phyloP scores from a whole-genome alignment of 2,797 vertebrate species.

The Hydrophis major region DNA sequence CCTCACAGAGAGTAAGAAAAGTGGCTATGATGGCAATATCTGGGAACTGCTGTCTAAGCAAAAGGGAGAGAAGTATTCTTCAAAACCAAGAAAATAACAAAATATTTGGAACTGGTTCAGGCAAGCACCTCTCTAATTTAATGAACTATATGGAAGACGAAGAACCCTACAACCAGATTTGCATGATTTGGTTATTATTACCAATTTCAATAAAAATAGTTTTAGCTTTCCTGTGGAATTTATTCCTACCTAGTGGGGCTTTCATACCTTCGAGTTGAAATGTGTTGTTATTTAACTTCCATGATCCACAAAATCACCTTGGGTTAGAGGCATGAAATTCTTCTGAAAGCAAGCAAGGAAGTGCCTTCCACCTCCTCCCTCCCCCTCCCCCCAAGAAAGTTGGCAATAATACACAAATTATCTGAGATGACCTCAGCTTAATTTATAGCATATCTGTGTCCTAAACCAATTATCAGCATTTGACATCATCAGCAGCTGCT shows the following conservation, averaged over 20 bases:
- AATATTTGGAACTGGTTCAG: not conserved
- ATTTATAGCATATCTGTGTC: constrained; percentile 60
- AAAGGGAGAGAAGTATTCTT: not conserved
- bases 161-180: not conserved
- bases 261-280: not conserved
- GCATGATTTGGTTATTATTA: not conserved
- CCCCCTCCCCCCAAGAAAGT: constrained; percentile 6
- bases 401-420: constrained; percentile 49
- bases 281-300: not conserved
- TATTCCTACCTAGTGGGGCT: not conserved
- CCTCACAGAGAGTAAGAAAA: not conserved
- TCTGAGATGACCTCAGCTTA: constrained; percentile 62
- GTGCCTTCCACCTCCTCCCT: not conserved
- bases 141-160: not conserved
- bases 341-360: constrained; percentile 18
- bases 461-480: constrained; percentile 69
- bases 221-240: not conserved
- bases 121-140: not conserved
- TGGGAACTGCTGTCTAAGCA: not conserved
- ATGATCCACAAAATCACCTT: not conserved
- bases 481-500: constrained; percentile 63
- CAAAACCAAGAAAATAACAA: not conserved
- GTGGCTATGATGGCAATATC: not conserved
- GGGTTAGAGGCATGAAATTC: not conserved
- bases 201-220: not conserved